Conservation (phyloP, 1,140 invertebrate genomes). For the Dendrolimus kikuchii region DNA sequence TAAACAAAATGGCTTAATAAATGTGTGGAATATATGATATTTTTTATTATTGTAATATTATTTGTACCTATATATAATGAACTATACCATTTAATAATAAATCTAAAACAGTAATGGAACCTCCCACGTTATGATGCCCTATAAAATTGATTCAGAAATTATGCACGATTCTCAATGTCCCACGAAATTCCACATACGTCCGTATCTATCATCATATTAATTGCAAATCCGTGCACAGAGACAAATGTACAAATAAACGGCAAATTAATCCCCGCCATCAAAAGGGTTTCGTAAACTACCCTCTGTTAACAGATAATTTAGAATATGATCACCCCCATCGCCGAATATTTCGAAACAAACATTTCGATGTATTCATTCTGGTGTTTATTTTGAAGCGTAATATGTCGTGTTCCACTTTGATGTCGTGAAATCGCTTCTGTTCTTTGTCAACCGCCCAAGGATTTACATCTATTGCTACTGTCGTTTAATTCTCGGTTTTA, state of each 20-base stretch:
- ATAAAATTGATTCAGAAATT: too few species aligned
- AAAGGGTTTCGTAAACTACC: constrained; percentile 59
- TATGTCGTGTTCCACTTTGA: constrained; percentile 71
- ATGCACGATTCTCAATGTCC: too few species aligned
- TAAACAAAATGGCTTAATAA: too few species aligned
- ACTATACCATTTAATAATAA: too few species aligned
- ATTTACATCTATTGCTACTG: constrained; percentile 55
- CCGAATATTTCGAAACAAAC: constrained; percentile 65
- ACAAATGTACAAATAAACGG: constrained; percentile 45
- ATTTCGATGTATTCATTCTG: constrained; percentile 68
- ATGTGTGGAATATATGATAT: too few species aligned
- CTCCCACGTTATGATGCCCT: too few species aligned
- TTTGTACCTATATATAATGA: too few species aligned
- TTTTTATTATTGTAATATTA: too few species aligned
- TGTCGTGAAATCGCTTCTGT: constrained; percentile 70
- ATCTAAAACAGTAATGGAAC: too few species aligned
- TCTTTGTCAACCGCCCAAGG: constrained; percentile 60
- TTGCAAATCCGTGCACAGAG: constrained; percentile 43
- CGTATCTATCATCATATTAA: constrained; percentile 34
- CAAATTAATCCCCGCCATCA: constrained; percentile 61
- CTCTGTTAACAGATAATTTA: constrained; percentile 62
- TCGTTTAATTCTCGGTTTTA: constrained; percentile 63
- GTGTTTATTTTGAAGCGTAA: constrained; percentile 71
- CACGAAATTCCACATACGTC: constrained; percentile 1
- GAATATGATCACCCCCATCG: constrained; percentile 61